phyloP scores from a whole-genome alignment of 2,888 invertebrate species.

The Acleris sparsana region DNA sequence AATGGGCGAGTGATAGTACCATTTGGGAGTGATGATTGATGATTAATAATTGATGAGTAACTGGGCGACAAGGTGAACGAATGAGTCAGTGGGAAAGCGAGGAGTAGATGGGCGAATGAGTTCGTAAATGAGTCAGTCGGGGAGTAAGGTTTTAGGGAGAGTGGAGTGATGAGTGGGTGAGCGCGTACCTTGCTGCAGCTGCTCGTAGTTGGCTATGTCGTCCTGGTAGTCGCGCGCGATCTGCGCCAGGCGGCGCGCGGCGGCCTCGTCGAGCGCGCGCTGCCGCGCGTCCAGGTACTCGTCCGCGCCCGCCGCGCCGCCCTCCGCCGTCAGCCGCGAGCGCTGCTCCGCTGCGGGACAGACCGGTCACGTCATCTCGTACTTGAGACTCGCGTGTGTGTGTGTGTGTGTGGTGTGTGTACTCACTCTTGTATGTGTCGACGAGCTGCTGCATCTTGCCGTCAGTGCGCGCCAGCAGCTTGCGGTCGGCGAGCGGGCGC shows the following conservation, averaged over 20 bases:
- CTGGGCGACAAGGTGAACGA: no score
- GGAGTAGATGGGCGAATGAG: no score
- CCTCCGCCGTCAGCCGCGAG: constrained; percentile 79
- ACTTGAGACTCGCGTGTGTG: no score
- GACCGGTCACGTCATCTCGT: no score
- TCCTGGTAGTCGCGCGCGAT: constrained; percentile 92
- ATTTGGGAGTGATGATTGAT: no score
- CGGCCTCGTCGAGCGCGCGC: constrained; percentile 88
- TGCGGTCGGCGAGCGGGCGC: constrained; percentile 95
- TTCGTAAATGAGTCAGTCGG: no score
- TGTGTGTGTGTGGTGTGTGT: no score
- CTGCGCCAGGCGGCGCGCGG: constrained; percentile 89
- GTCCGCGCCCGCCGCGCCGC: constrained; percentile 59
- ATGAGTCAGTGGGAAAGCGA: no score
- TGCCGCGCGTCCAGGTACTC: constrained; percentile 90
- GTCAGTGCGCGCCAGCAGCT: constrained; percentile 97
- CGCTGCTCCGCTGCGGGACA: constrained; percentile 60
- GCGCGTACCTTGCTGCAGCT: constrained; percentile 83
- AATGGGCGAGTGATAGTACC: no score
- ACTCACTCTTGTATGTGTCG: constrained; percentile 94
- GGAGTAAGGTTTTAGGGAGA: no score
- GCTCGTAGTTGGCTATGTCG: constrained; percentile 88
- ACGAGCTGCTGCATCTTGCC: constrained; percentile 97
- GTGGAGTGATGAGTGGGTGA: no score
- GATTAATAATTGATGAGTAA: no score